Evolutionary conservation across 2,888 invertebrate genomes (phyloP).

Genomic region (Ferdinandea cuprea): DNA sequence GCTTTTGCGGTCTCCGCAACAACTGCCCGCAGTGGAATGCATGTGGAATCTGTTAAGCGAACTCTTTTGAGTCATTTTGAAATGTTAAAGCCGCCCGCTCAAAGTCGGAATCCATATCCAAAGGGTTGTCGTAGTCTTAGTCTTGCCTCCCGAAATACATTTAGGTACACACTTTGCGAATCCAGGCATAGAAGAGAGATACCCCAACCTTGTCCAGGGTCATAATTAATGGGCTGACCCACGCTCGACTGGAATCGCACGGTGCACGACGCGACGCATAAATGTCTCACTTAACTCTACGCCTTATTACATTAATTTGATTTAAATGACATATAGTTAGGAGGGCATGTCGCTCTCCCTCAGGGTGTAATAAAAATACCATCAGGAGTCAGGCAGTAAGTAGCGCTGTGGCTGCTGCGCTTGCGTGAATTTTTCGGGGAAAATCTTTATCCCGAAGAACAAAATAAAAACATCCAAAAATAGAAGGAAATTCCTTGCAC

Average conservation of each 20-base stretch:
- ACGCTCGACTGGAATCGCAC: slow-evolving; percentile 67
- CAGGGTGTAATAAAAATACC: slow-evolving; percentile 69
- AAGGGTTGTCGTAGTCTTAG: neutral
- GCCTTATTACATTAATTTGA: slow-evolving; percentile 74
- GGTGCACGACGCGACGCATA: slow-evolving; percentile 68
- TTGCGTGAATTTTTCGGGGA: slow-evolving; percentile 68
- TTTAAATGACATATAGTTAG: slow-evolving; percentile 70
- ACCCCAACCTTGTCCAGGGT: slow-evolving; percentile 38
- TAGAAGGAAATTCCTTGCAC: slow-evolving; percentile 74
- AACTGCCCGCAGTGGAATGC: slow-evolving; percentile 60
- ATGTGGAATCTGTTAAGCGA: slow-evolving; percentile 71
- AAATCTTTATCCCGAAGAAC: slow-evolving; percentile 41
- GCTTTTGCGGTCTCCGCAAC: slow-evolving; percentile 24
- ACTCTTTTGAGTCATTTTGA: slow-evolving; percentile 73
- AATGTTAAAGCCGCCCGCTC: slow-evolving; percentile 72
- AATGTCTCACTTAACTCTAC: slow-evolving; percentile 73
- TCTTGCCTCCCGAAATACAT: slow-evolving; percentile 26
- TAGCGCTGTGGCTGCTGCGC: slow-evolving; percentile 42
- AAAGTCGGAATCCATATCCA: slow-evolving; percentile 42
- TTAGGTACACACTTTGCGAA: slow-evolving; percentile 1
- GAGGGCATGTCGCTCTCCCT: slow-evolving; percentile 55
- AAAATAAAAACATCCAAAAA: slow-evolving; percentile 55
- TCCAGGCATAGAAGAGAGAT: neutral
- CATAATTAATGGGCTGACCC: slow-evolving; percentile 68
- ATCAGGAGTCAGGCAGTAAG: slow-evolving; percentile 61